A percentile compares a stretch with the other conserved stretches of the same genome.
These are phyloP conservation scores for Planiliza haematocheilus DNA, from an alignment of 2,113 vertebrate genomes.

Conservation along the genomic window DNA sequence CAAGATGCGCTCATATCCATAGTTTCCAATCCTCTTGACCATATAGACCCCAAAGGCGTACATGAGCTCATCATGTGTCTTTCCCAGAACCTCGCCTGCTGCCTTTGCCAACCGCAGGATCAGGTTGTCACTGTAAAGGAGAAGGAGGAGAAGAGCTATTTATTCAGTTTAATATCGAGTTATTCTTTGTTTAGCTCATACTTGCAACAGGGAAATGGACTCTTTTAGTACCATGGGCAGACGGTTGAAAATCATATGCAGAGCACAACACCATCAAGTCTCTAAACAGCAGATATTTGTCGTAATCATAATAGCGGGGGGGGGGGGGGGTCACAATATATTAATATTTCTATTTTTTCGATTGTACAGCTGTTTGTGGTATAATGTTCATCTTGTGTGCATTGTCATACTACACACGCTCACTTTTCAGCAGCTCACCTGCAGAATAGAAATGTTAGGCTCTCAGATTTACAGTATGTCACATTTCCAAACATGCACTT, in stretches of 20 bases:
- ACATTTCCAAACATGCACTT: neutral
- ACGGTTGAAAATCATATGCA: no score
- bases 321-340: no score
- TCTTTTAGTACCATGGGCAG: no score
- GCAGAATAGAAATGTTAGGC: neutral
- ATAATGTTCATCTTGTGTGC: neutral
- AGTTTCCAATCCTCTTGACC: constrained; percentile 84
- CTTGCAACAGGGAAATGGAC: no score
- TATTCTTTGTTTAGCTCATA: no score
- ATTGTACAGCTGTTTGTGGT: no score
- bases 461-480: neutral
- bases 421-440: neutral
- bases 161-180: neutral
- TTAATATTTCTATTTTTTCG: no score
- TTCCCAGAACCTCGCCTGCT: constrained; percentile 83
- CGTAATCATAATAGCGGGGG: no score
- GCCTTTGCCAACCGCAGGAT: constrained; percentile 83
- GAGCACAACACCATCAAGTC: no score
- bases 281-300: no score
- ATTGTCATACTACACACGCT: neutral
- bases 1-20: constrained; percentile 82
- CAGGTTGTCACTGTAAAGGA: constrained; percentile 77
- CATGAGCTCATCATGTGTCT: constrained; percentile 85
- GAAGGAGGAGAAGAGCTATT: neutral
- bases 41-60: constrained; percentile 85